A percentile compares a stretch with the other conserved stretches of the same genome.
Conservation (phyloP, 2,797 vertebrate species). For the Hippopotamyrus pictus region DNA sequence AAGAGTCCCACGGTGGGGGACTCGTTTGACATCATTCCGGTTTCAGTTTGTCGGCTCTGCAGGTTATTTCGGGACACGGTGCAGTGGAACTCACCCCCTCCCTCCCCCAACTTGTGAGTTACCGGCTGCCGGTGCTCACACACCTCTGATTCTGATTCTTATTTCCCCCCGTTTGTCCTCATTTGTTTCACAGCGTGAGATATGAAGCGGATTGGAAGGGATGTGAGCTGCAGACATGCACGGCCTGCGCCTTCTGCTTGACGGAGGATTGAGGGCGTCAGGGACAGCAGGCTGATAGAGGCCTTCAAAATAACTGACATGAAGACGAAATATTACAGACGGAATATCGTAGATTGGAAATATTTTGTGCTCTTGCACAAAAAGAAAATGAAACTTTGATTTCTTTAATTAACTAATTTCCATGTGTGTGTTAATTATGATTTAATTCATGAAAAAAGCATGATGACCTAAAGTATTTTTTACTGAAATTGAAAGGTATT, state of each 20-base stretch:
- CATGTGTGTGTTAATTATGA: not conserved
- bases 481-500: not conserved
- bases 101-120: not conserved
- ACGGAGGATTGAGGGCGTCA: not conserved
- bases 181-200: not conserved
- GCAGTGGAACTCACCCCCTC: not conserved
- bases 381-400: not conserved
- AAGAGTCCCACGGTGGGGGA: not conserved
- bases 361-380: not conserved
- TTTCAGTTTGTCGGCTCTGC: conserved; percentile 1
- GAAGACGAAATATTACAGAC: not conserved
- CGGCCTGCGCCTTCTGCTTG: not conserved
- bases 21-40: not conserved
- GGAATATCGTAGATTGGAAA: not conserved
- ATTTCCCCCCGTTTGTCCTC: not conserved
- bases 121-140: not conserved
- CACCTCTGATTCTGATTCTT: conserved; percentile 6
- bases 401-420: not conserved
- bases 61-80: not conserved
- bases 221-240: not conserved
- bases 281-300: not conserved
- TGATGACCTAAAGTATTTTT: not conserved
- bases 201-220: not conserved
- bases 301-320: not conserved
- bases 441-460: not conserved